phyloP scores from a whole-genome alignment of 2,113 vertebrate genomes.

The Cephalopholis sonnerati region DNA sequence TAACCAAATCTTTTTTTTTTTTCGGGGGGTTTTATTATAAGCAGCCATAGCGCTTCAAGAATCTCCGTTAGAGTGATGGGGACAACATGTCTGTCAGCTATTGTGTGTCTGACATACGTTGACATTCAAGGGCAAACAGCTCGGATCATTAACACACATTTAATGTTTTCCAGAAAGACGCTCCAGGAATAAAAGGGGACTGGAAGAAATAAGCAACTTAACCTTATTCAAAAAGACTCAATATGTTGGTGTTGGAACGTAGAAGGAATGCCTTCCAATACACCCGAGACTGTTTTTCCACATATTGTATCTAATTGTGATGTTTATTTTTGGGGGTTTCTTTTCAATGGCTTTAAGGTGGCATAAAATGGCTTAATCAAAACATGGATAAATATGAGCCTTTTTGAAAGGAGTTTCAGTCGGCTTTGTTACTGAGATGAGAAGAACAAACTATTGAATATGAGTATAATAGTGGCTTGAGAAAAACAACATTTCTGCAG shows the following conservation, averaged over 20 bases:
- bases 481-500: not conserved
- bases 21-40: conserved; percentile 27
- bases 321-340: conserved; percentile 60
- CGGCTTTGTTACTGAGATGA: conserved; percentile 23
- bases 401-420: conserved; percentile 27
- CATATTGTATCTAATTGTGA: conserved; percentile 41
- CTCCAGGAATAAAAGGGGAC: conserved; percentile 28
- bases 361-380: conserved; percentile 51
- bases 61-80: conserved; percentile 27
- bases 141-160: conserved; percentile 58
- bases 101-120: conserved; percentile 32
- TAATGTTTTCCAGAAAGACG: conserved; percentile 71
- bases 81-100: conserved; percentile 50
- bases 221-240: conserved; percentile 35
- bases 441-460: conserved; percentile 3
- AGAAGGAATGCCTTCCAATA: conserved; percentile 44
- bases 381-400: conserved; percentile 31
- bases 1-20: conserved; percentile 31
- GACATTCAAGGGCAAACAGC: conserved; percentile 43
- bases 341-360: conserved; percentile 54
- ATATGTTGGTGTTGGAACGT: conserved; percentile 58
- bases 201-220: conserved; percentile 64
- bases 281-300: conserved; percentile 44
- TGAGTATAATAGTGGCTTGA: not conserved
- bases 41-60: conserved; percentile 15